Conservation (phyloP, 2,113 vertebrate species). For the Brachyistius frenatus region DNA sequence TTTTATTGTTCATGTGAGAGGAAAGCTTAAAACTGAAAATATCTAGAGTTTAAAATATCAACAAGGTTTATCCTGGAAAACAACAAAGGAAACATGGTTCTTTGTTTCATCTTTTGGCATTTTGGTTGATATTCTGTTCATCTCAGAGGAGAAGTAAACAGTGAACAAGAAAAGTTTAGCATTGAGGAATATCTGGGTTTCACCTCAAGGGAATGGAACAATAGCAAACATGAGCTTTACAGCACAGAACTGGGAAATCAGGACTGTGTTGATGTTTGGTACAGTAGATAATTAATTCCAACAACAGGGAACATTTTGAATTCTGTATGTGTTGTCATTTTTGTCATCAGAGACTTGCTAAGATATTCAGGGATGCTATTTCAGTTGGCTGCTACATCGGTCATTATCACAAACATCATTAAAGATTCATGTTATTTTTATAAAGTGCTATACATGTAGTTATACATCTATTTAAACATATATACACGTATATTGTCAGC, state of each 20-base stretch:
- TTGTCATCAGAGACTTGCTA: constrained; percentile 10
- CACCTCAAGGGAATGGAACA: constrained; percentile 66
- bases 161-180: constrained; percentile 68
- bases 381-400: background rate
- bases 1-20: constrained; percentile 38
- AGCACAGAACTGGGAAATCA: constrained; percentile 50
- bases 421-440: constrained; percentile 19
- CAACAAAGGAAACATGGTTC: constrained; percentile 62
- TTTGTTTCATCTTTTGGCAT: constrained; percentile 62
- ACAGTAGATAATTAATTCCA: constrained; percentile 63
- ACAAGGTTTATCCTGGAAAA: constrained; percentile 59
- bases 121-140: constrained; percentile 59
- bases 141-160: constrained; percentile 72
- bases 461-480: constrained; percentile 20
- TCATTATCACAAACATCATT: constrained; percentile 36
- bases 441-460: constrained; percentile 14
- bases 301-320: constrained; percentile 49
- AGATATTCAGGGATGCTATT: background rate
- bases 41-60: constrained; percentile 49
- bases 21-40: constrained; percentile 24
- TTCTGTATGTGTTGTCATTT: constrained; percentile 29
- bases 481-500: constrained; percentile 31
- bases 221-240: constrained; percentile 31
- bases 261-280: constrained; percentile 26
- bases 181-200: constrained; percentile 78